phyloP scores from a whole-genome alignment of 64 coral and sea anemone species.

The Actinia tenebrosa region DNA sequence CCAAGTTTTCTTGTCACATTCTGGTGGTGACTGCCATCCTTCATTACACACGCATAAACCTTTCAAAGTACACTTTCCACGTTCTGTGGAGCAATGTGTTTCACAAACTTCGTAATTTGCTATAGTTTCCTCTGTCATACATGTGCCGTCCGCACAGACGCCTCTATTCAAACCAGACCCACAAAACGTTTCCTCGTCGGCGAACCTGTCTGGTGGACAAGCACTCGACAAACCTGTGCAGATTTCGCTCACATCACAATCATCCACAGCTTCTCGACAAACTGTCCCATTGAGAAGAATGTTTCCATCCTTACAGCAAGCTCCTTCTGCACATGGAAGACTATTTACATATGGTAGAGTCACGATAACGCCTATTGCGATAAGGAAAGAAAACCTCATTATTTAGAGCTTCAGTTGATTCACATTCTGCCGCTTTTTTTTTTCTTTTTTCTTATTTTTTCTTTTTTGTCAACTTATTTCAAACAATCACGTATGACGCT shows the following conservation, averaged over 20 bases:
- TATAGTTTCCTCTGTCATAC: background rate
- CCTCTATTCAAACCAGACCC: no score
- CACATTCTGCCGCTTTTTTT: background rate
- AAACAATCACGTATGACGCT: background rate
- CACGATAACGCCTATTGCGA: background rate
- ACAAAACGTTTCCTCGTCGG: background rate
- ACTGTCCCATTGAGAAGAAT: background rate
- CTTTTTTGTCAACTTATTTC: background rate
- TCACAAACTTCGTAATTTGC: background rate
- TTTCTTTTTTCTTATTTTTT: background rate
- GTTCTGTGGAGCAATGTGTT: background rate
- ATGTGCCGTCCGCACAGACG: background rate
- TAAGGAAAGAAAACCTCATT: background rate
- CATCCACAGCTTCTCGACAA: background rate
- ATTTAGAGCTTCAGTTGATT: background rate
- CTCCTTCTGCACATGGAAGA: background rate
- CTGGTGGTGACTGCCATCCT: background rate
- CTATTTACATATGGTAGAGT: background rate
- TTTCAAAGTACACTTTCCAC: background rate
- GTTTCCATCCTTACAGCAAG: constrained; percentile 1
- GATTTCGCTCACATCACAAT: background rate
- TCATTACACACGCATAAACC: constrained; percentile 8
- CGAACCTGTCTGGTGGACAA: background rate
- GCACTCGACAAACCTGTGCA: background rate
- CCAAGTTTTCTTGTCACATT: background rate